Evolutionary conservation across 2,113 vertebrate species (phyloP).

Genomic region (Tetraodon nigroviridis): DNA sequence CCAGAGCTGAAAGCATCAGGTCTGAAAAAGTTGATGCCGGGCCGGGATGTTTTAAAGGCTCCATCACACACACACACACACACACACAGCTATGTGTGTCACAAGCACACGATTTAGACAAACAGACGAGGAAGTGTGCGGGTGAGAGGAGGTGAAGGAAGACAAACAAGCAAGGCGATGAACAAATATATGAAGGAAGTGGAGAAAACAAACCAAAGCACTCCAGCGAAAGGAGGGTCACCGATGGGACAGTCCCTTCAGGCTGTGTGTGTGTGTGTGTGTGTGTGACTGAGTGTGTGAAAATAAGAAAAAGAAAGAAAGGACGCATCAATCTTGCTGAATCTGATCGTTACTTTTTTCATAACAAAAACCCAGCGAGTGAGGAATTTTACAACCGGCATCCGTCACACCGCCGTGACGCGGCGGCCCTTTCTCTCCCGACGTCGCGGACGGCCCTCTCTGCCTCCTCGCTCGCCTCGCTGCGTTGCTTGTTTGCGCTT

Average conservation of each 20-base stretch:
- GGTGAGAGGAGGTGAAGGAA: slow-evolving; percentile 39
- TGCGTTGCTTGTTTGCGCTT: slow-evolving; percentile 37
- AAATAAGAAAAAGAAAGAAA: slow-evolving; percentile 29
- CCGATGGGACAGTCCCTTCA: slow-evolving; percentile 21
- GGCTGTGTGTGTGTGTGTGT: slow-evolving; percentile 22
- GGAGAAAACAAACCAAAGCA: slow-evolving; percentile 8
- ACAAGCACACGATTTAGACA: slow-evolving; percentile 5
- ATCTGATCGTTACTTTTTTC: slow-evolving; percentile 44
- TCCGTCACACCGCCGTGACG: slow-evolving; percentile 58
- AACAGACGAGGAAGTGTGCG: slow-evolving; percentile 15
- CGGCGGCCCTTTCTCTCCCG: slow-evolving; percentile 42
- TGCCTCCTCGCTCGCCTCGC: slow-evolving; percentile 40
- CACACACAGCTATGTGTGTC: background rate
- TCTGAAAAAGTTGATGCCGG: slow-evolving; percentile 42
- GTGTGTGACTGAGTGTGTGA: slow-evolving; percentile 29
- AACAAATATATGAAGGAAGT: slow-evolving; percentile 16
- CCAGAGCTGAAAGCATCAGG: slow-evolving; percentile 41
- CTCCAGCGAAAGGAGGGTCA: slow-evolving; percentile 36
- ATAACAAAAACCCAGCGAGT: slow-evolving; percentile 62
- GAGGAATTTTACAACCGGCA: slow-evolving; percentile 63
- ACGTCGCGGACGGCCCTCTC: slow-evolving; percentile 54
- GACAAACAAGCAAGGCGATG: slow-evolving; percentile 31
- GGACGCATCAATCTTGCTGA: slow-evolving; percentile 51
- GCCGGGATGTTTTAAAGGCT: slow-evolving; percentile 55
- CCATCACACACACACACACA: slow-evolving; percentile 37